Percentiles rank a stretch among this genome's conserved stretches.
phyloP scores from a whole-genome alignment of 2,888 invertebrate species.

The Brachyptera putata region DNA sequence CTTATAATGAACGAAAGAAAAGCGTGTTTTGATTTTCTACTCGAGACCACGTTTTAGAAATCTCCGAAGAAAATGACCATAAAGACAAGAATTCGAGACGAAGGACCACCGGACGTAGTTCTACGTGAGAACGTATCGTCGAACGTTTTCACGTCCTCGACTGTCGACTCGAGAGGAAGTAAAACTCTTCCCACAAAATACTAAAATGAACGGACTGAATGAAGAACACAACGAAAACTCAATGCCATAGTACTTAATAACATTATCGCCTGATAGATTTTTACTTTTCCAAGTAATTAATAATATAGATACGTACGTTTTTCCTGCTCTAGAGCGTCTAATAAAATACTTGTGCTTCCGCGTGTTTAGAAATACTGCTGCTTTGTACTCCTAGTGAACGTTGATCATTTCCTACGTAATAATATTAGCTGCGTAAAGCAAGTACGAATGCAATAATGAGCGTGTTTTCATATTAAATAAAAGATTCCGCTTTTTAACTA shows the following conservation, averaged over 20 bases:
- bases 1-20: slow-evolving; percentile 5
- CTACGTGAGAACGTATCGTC: neutral
- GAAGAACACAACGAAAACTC: neutral
- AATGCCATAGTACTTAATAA: slow-evolving; percentile 17
- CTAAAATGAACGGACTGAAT: too few species aligned
- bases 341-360: slow-evolving; percentile 24
- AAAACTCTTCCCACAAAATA: too few species aligned
- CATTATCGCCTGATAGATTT: slow-evolving; percentile 19
- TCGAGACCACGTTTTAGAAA: neutral
- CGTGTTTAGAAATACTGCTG: neutral
- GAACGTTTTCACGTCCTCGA: too few species aligned
- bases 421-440: too few species aligned
- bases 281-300: slow-evolving; percentile 27
- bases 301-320: slow-evolving; percentile 16
- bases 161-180: too few species aligned
- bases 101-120: slow-evolving; percentile 22
- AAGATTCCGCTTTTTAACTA: too few species aligned
- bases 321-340: slow-evolving; percentile 8
- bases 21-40: neutral
- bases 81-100: slow-evolving; percentile 24
- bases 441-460: too few species aligned
- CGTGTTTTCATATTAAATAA: too few species aligned
- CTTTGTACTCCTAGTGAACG: slow-evolving; percentile 9
- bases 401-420: too few species aligned
- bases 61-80: slow-evolving; percentile 14